phyloP scores from a whole-genome alignment of 2,888 invertebrate species.

The Sminthurinus aureus region DNA sequence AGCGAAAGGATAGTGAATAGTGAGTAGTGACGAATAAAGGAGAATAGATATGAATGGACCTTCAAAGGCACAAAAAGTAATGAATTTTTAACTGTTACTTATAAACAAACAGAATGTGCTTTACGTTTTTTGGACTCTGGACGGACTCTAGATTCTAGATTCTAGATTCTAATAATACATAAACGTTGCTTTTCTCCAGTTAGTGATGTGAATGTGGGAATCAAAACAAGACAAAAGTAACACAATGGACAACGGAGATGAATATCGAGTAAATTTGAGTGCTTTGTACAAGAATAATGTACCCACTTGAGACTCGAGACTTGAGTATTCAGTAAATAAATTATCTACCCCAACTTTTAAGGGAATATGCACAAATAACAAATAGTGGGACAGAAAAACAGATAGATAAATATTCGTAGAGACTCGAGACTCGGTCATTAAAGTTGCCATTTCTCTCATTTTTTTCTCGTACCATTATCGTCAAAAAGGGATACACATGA shows the following conservation, averaged over 20 bases:
- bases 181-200: neutral
- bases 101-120: neutral
- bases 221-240: too few species aligned
- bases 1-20: neutral
- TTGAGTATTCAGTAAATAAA: too few species aligned
- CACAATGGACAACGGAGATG: too few species aligned
- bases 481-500: neutral
- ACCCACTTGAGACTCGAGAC: too few species aligned
- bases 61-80: neutral
- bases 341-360: neutral
- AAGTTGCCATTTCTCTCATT: conserved; percentile 3
- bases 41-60: neutral
- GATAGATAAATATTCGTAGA: neutral
- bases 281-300: too few species aligned
- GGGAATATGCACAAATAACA: neutral
- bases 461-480: neutral
- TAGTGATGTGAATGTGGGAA: too few species aligned
- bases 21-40: neutral
- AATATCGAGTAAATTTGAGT: too few species aligned
- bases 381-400: neutral
- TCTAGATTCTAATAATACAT: neutral
- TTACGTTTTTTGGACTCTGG: neutral
- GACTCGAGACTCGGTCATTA: conserved; percentile 1
- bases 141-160: neutral
- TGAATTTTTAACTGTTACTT: neutral